Base-by-base conservation (phyloP, 2,888 invertebrate genomes). In the Tiliacea citrago region DNA sequence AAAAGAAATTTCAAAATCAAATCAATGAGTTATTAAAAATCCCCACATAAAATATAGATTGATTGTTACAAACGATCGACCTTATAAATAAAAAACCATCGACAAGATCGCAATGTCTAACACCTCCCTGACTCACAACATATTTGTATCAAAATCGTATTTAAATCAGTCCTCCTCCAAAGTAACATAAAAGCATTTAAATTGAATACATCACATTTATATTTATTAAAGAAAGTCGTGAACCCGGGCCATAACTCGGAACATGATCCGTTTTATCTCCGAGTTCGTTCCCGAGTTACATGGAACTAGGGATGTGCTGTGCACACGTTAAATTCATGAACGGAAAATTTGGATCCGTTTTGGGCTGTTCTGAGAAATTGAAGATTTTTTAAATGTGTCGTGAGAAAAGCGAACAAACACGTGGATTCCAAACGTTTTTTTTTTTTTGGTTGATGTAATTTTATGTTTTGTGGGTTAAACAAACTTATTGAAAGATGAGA, bases 241-340 rank as follows among this genome's bases (percentile, higher is more conserved):
- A 71, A 83, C 60, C 73, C 58, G 68, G 65, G 24, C 66, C 68
- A 49, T 80, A 66, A 80, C 77, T 74, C 53, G 61, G 45, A 67
- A 79, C 72, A 76, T 77, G 77, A 80, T 85, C 76, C 78, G 74
- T 80, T 82, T 83, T 76, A 86, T 85, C 69, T 67, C 29, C 1
- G 55, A 75, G 18, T 71, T 63, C 13, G 58, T 79, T 73, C 58
- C 42, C 70, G 57, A 74, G 68, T 80, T 75, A 66, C 65, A n/a
- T 16, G 8, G 51, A n/a, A 39, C 18, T 66, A 72, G 57, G 71
- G 66, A 8, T 76, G 76, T 66, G 16, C 63, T 61, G 68, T 65
- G 21, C 68, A 47, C 16, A 57, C 73, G 57, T 81, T 53, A 68
- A 45, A 71, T 70, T 60, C 63, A 73, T 55, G 29, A 62, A 58